Conservation (phyloP, 2,113 vertebrate species). For the Zootoca vivipara region DNA sequence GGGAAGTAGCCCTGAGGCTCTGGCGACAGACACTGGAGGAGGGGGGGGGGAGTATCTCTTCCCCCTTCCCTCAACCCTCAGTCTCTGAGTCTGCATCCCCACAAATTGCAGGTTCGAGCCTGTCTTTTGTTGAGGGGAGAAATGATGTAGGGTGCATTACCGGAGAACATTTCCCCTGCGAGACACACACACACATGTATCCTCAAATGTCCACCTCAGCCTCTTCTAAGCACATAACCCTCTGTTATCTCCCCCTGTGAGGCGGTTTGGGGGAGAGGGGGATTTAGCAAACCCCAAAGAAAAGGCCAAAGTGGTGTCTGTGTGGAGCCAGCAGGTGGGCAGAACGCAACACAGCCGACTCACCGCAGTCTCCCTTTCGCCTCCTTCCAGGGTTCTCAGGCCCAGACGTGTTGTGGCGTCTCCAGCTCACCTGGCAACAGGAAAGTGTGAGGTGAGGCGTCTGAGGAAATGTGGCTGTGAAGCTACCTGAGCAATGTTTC, state of each 20-base stretch:
- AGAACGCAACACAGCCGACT: background rate
- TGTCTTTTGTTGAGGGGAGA: slow-evolving; percentile 58
- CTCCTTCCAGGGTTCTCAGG: slow-evolving; percentile 27
- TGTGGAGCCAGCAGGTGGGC: background rate
- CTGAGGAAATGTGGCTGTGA: background rate
- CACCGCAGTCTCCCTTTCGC: slow-evolving; percentile 36
- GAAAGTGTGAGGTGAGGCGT: background rate
- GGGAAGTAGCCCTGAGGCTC: slow-evolving; percentile 60
- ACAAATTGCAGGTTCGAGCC: slow-evolving; percentile 73
- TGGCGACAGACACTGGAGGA: slow-evolving; percentile 47
- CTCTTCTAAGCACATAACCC: background rate
- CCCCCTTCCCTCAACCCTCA: background rate
- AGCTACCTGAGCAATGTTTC: background rate
- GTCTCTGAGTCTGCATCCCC: slow-evolving; percentile 62
- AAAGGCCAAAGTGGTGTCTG: background rate
- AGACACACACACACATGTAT: background rate
- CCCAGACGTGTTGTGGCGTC: background rate
- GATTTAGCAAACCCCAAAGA: slow-evolving; percentile 23
- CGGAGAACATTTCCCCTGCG: background rate
- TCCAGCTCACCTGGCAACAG: background rate
- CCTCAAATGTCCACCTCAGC: slow-evolving; percentile 14
- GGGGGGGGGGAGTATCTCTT: slow-evolving; percentile 50
- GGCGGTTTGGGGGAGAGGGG: slow-evolving; percentile 41
- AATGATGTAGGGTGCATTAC: slow-evolving; percentile 29
- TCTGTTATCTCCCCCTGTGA: slow-evolving; percentile 52